Conservation (phyloP, 2,113 vertebrate genomes). For the Cyprinodon tularosa region DNA sequence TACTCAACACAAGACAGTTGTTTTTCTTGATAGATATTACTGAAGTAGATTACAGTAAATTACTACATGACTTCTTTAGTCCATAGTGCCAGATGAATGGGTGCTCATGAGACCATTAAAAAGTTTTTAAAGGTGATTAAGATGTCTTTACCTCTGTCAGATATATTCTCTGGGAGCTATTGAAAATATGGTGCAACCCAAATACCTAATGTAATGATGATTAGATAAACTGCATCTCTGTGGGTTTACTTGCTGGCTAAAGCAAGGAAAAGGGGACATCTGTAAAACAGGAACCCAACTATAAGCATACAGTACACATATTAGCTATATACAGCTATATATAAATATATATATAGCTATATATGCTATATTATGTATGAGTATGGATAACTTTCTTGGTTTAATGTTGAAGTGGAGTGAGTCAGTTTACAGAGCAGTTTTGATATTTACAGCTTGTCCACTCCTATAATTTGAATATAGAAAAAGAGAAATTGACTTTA, state of each 20-base stretch:
- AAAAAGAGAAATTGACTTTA: too few relatives aligned
- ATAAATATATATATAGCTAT: too few relatives aligned
- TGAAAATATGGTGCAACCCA: slow-evolving; percentile 49
- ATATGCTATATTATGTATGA: too few relatives aligned
- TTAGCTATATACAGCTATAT: too few relatives aligned
- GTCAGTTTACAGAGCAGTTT: too few relatives aligned
- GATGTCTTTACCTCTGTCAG: slow-evolving; percentile 51
- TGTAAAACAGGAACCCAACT: slow-evolving; percentile 57
- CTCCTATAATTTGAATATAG: too few relatives aligned
- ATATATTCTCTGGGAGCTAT: slow-evolving; percentile 57
- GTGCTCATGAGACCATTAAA: slow-evolving; percentile 7
- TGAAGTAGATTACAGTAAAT: slow-evolving; percentile 44
- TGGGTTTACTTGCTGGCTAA: slow-evolving; percentile 69
- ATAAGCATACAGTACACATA: slow-evolving; percentile 42
- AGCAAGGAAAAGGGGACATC: slow-evolving; percentile 45
- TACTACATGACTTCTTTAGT: slow-evolving; percentile 1
- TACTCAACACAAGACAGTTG: slow-evolving; percentile 21
- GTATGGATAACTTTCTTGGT: too few relatives aligned
- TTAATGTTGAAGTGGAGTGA: too few relatives aligned
- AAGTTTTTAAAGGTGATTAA: slow-evolving; percentile 39
- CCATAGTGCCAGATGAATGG: not conserved
- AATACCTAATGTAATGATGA: slow-evolving; percentile 71
- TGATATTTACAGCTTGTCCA: too few relatives aligned
- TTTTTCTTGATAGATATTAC: slow-evolving; percentile 29
- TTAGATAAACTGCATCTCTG: slow-evolving; percentile 60